A percentile compares a stretch with the other conserved stretches of the same genome.
phyloP scores from a whole-genome alignment of 2,888 invertebrate species.

The Lasioglossum zephyrum region DNA sequence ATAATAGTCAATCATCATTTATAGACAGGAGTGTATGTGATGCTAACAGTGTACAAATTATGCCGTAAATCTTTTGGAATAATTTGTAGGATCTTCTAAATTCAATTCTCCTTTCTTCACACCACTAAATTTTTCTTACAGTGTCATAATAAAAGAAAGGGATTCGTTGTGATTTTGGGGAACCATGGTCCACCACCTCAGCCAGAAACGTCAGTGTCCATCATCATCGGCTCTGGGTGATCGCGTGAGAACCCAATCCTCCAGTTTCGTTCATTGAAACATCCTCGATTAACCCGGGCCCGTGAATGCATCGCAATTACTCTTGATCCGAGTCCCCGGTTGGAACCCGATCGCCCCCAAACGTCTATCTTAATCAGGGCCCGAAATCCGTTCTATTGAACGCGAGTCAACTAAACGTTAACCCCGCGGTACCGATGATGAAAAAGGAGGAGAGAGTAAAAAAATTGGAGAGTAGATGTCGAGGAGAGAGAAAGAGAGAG shows the following conservation, averaged over 20 bases:
- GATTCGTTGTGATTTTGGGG: too few relatives aligned
- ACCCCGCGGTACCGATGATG: constrained; percentile 11
- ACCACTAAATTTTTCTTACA: neutral
- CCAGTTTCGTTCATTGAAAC: constrained; percentile 3
- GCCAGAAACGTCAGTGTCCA: neutral
- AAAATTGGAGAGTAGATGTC: neutral
- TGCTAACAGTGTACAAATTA: too few relatives aligned
- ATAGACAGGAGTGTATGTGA: too few relatives aligned
- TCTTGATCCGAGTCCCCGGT: constrained; percentile 1
- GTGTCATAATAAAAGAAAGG: too few relatives aligned
- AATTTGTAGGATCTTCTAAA: neutral
- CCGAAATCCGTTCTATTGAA: constrained; percentile 42
- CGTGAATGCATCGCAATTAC: neutral
- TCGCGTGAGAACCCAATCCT: constrained; percentile 6
- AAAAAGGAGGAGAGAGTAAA: constrained; percentile 24
- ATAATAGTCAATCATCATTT: too few relatives aligned
- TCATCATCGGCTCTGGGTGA: neutral
- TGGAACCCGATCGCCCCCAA: constrained; percentile 24
- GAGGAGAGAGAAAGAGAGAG: constrained; percentile 12
- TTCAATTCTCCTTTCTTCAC: neutral
- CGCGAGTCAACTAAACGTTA: constrained; percentile 28
- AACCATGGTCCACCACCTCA: too few relatives aligned
- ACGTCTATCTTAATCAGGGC: constrained; percentile 29
- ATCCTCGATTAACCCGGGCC: neutral
- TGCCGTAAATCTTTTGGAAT: too few relatives aligned